These are phyloP conservation scores for Blastomussa wellsi DNA, from an alignment of 92 coral and sea anemone species.

Conservation along the genomic window DNA sequence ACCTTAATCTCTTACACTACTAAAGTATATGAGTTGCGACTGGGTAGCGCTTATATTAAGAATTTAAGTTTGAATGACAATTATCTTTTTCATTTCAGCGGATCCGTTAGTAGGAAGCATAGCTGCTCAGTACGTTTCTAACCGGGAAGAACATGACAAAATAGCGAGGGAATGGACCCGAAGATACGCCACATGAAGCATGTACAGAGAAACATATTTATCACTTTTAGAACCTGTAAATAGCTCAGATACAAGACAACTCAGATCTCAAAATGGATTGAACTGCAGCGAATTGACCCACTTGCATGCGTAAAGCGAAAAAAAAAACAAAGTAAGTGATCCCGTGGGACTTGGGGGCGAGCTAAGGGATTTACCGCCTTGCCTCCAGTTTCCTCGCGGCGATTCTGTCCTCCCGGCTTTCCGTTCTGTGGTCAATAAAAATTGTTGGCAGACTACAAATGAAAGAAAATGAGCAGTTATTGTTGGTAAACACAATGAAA, in stretches of 20 bases:
- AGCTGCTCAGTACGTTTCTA: conserved; percentile 81
- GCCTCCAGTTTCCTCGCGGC: background rate
- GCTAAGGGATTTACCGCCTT: background rate
- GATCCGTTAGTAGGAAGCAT: conserved; percentile 97
- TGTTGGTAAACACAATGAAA: background rate
- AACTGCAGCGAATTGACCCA: background rate
- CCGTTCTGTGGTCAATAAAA: background rate
- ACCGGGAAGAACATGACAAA: conserved; percentile 88
- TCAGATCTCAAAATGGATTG: background rate
- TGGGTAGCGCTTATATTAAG: background rate
- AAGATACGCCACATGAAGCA: conserved; percentile 90
- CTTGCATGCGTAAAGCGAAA: background rate
- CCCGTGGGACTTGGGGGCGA: background rate
- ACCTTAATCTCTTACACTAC: no score
- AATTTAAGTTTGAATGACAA: background rate
- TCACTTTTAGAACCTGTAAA: conserved; percentile 3
- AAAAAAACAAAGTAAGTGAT: background rate
- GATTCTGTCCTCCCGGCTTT: background rate
- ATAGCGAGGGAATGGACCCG: conserved; percentile 93
- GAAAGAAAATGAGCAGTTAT: background rate
- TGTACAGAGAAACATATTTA: background rate
- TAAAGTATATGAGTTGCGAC: background rate
- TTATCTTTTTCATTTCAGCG: conserved; percentile 52
- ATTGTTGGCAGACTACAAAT: background rate
- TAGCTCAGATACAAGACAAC: background rate